phyloP scores from a whole-genome alignment of 2,113 vertebrate species.

The Pelecanus crispus region DNA sequence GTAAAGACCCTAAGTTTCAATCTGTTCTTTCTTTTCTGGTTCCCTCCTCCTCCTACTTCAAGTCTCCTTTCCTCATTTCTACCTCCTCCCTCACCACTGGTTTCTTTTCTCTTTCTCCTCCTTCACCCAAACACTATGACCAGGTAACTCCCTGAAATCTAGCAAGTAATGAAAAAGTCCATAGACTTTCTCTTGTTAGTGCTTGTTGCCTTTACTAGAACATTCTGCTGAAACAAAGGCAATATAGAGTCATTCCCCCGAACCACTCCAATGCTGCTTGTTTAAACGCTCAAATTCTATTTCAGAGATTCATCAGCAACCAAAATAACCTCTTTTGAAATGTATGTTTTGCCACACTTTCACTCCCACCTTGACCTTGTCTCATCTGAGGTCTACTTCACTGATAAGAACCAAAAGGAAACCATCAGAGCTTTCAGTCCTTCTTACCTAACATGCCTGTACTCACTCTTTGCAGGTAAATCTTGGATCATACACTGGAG shows the following conservation, averaged over 20 bases:
- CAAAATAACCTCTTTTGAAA: background rate
- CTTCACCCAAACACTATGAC: background rate
- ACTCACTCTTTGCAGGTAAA: background rate
- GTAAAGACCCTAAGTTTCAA: background rate
- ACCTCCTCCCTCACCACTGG: background rate
- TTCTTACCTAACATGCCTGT: background rate
- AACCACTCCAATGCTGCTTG: background rate
- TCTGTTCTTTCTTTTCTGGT: background rate
- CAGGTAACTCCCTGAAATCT: background rate
- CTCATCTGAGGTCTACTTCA: background rate
- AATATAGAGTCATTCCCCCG: background rate
- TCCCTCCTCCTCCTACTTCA: background rate
- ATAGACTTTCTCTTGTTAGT: background rate
- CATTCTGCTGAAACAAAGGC: background rate
- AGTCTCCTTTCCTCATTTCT: background rate
- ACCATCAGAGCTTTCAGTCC: background rate
- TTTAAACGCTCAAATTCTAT: background rate
- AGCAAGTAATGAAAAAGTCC: background rate
- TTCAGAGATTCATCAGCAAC: background rate
- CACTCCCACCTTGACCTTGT: background rate
- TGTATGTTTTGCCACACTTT: background rate
- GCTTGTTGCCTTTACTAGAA: background rate
- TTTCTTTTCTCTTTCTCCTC: background rate
- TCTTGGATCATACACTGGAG: background rate
- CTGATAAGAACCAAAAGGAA: background rate